Evolutionary conservation across 1,140 invertebrate species (phyloP).

Genomic region (Drosophila lacertosa): DNA sequence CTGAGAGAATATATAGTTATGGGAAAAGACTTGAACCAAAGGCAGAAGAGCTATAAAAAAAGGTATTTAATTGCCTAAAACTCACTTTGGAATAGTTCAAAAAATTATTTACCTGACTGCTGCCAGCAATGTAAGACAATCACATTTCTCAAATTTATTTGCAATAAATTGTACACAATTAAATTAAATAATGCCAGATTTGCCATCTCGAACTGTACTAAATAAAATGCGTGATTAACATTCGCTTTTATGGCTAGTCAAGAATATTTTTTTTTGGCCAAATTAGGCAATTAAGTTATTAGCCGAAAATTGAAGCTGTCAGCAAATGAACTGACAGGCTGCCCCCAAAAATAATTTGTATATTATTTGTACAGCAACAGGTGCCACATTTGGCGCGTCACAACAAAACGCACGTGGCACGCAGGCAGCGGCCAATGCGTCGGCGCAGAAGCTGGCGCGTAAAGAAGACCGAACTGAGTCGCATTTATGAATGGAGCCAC

Average conservation of each 20-base stretch:
- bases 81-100: too few relatives aligned
- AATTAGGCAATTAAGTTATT: slow-evolving; percentile 53
- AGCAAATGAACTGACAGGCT: slow-evolving; percentile 23
- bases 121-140: slow-evolving; percentile 74
- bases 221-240: background rate
- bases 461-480: slow-evolving; percentile 56
- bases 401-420: slow-evolving; percentile 28
- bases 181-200: slow-evolving; percentile 52
- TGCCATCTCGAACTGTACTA: slow-evolving; percentile 37
- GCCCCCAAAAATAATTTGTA: background rate
- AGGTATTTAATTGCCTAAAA: background rate
- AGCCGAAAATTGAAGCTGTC: slow-evolving; percentile 49
- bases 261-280: background rate
- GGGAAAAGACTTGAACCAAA: slow-evolving; percentile 41
- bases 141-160: slow-evolving; percentile 51
- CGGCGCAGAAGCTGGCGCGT: slow-evolving; percentile 59
- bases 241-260: slow-evolving; percentile 53
- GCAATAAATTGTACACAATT: slow-evolving; percentile 67
- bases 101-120: slow-evolving; percentile 27
- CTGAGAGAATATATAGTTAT: slow-evolving; percentile 55
- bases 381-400: slow-evolving; percentile 12
- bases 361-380: slow-evolving; percentile 36
- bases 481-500: slow-evolving; percentile 72
- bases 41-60: slow-evolving; percentile 33
- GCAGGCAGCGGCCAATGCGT: slow-evolving; percentile 29